phyloP scores from a whole-genome alignment of 2,113 vertebrate species.

The Choloepus hoffmanni region DNA sequence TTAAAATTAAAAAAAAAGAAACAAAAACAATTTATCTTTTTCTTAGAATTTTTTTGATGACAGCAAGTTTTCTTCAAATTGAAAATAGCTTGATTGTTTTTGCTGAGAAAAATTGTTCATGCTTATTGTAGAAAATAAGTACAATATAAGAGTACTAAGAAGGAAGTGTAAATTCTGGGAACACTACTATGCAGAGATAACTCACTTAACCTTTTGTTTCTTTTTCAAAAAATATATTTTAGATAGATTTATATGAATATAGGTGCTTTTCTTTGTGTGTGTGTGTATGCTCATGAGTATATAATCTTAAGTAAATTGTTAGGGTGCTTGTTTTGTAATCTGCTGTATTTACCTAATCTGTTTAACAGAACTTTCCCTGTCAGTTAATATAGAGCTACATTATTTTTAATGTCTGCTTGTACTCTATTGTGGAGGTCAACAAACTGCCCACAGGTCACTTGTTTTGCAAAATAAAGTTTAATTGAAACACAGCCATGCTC shows the following conservation, averaged over 20 bases:
- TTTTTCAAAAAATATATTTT: background rate
- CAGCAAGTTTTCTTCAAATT: background rate
- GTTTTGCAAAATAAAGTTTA: constrained; percentile 16
- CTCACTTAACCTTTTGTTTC: background rate
- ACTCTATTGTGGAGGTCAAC: background rate
- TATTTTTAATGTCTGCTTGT: constrained; percentile 3
- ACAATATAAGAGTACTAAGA: background rate
- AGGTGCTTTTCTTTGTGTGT: background rate
- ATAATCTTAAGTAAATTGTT: background rate
- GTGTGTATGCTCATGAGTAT: background rate
- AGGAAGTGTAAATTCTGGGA: background rate
- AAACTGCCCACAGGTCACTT: background rate
- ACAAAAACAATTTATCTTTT: constrained; percentile 8
- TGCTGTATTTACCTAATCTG: background rate
- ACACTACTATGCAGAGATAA: background rate
- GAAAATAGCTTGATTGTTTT: background rate
- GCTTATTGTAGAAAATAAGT: background rate
- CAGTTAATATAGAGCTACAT: background rate
- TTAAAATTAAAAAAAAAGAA: too few relatives aligned
- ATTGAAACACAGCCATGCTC: background rate
- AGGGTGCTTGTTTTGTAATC: constrained; percentile 8
- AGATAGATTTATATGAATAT: constrained; percentile 8
- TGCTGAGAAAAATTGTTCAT: background rate
- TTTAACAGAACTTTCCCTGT: background rate
- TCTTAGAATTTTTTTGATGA: background rate